Base-by-base conservation (phyloP, 2,888 invertebrate species). In the Mythimna albipuncta region DNA sequence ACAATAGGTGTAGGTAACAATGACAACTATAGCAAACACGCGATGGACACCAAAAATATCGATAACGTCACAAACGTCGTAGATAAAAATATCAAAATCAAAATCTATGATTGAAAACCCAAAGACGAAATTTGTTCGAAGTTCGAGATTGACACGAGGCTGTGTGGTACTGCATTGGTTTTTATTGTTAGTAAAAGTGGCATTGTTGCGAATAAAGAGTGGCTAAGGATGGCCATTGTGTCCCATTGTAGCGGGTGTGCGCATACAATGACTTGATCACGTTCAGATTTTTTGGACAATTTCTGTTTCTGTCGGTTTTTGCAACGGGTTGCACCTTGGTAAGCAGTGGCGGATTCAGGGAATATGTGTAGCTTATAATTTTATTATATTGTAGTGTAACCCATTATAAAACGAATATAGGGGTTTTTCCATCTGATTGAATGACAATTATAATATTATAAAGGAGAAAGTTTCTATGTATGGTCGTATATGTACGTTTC, bases 271-370 rank as follows among this genome's bases (percentile, higher is more conserved):
- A 85, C 69, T 85, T 91, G 94, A 94, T 94, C 94, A 93, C 94
- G 93, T 94, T 95, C 93, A 92, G 93, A 93, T 93, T 91, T 96
- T 95, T 96, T 95, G 95, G 95, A 95, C 95, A 95, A 95, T 96
- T 95, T 94, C 91, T 89, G 91, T 96, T 95, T 94, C 91, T 89
- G 91, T 86, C 88, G 82, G 91, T 95, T 96, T 95, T 95, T 96
- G 95, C 95, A 95, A 95, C 94, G 95, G 95, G 94, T 95, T 95
- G 95, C 96, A 96, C 95, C 96, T 96, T 96, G 94, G 87, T 82
- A 69, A 2, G 21, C 93, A 93, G 96, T 79, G 90, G 4, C 83
- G 95, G 75, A 94, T 75, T 91, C 16, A 11, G 70, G 11, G 9
- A 69, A 16, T n/a, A 4, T 19, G 13, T 44, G 2, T 57, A 19